Percentiles rank a stretch among this genome's conserved stretches.
These are phyloP conservation scores for Euborellia annulipes DNA, from an alignment of 1,140 invertebrate species.

Conservation along the genomic window DNA sequence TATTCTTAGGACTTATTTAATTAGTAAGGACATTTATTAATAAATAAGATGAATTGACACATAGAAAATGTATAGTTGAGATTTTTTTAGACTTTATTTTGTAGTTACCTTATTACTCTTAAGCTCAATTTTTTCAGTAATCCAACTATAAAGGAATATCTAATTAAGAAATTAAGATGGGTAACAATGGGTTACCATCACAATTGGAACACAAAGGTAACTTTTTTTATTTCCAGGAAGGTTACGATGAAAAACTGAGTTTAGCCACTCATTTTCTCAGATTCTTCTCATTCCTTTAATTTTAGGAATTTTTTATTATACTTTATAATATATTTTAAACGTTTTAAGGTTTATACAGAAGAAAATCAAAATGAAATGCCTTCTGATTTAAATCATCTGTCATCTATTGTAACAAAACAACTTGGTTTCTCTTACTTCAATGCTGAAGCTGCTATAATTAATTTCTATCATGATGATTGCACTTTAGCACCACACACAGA, in stretches of 20 bases:
- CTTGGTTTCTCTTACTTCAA: slow-evolving; percentile 48
- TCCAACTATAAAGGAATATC: too few species aligned
- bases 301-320: too few species aligned
- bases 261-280: too few species aligned
- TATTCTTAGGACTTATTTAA: slow-evolving; percentile 15
- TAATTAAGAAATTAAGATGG: slow-evolving; percentile 64
- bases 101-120: too few species aligned
- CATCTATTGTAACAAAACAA: slow-evolving; percentile 38
- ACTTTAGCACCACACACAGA: slow-evolving; percentile 82
- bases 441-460: slow-evolving; percentile 83
- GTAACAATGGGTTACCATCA: slow-evolving; percentile 88
- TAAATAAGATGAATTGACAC: too few species aligned
- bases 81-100: too few species aligned
- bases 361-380: slow-evolving; percentile 49
- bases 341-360: slow-evolving; percentile 48
- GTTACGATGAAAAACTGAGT: too few species aligned
- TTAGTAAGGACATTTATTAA: slow-evolving; percentile 13
- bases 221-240: slow-evolving; percentile 2
- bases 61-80: too few species aligned
- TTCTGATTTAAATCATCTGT: slow-evolving; percentile 45
- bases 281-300: too few species aligned
- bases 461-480: slow-evolving; percentile 85
- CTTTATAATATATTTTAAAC: too few species aligned
- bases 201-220: slow-evolving; percentile 84
- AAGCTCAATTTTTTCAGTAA: too few species aligned